Evolutionary conservation across 2,113 vertebrate genomes (phyloP).

Genomic region (Cricetomys ansorgei): DNA sequence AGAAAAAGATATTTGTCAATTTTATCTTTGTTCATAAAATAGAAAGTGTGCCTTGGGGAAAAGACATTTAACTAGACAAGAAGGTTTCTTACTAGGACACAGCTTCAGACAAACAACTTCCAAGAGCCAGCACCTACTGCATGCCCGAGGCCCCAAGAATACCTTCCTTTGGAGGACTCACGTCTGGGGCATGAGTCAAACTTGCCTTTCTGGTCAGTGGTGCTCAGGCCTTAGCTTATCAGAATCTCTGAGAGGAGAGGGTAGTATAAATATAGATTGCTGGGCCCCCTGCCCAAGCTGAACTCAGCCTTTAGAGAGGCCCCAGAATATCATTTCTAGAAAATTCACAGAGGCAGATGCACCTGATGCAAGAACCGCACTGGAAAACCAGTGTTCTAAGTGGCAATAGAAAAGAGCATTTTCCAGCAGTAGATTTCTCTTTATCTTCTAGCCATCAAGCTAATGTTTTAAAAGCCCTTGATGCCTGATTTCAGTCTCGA

Average conservation of each 20-base stretch:
- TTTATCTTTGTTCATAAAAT: background rate
- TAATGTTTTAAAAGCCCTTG: background rate
- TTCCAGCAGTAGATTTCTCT: background rate
- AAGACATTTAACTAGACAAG: background rate
- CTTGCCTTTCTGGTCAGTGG: background rate
- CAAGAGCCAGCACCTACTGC: background rate
- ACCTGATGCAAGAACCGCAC: background rate
- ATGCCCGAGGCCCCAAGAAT: background rate
- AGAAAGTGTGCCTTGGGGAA: background rate
- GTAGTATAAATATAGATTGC: background rate
- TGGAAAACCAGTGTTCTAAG: background rate
- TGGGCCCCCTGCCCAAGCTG: background rate
- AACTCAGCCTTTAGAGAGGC: background rate
- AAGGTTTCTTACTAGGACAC: background rate
- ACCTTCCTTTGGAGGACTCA: background rate
- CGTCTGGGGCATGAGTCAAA: background rate
- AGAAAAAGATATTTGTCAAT: background rate
- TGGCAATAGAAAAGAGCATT: background rate
- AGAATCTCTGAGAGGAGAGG: background rate
- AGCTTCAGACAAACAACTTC: background rate
- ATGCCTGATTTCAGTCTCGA: background rate
- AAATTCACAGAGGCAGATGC: background rate
- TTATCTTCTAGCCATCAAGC: slow-evolving; percentile 28
- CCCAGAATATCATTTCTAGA: background rate
- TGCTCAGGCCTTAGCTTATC: background rate